Base-by-base conservation (phyloP, 1,140 invertebrate species). In the Metaphire vulgaris region DNA sequence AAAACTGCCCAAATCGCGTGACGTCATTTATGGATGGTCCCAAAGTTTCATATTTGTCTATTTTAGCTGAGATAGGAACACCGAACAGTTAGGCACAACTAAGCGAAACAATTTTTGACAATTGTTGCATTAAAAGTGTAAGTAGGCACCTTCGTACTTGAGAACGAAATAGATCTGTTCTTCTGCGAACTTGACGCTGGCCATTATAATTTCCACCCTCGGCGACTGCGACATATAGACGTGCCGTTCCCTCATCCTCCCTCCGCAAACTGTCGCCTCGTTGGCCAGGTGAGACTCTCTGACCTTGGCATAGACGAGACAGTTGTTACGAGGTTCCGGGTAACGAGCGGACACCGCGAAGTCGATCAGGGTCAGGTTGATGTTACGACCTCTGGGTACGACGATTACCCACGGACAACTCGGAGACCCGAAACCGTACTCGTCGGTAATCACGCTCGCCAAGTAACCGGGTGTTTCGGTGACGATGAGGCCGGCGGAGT, bases 351-450 rank as follows among this genome's bases (percentile, higher is more conserved):
- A 32, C 33, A 73, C 32, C 34, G 28, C 74, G 33, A 69, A 76
- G 69, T 76, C 74, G 29, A 32, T 16, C 26, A 76, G 74, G n/a
- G 66, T 78, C 66, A 78, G 26, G 74, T 78, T 78, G 77, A 78
- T 74, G 29, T 41, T 65, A 30, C 69, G 77, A 14, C 77, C 77
- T 26, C 64, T 34, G 2, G 33, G 21, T 1, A 72, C 67, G 33
- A 16, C 30, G 33, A 78, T 69, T 16, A 65, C 31, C 77, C 77
- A 78, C 28, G 77, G 77, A 66, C 77, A 78, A 28, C 41, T 41
- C 29, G 66, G 26, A 16, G 56, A 56, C 26, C 77, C 77, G 56
- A 69, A 64, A 29, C 74, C 74, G 0, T 33, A 69, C 66, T 74
- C 74, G 28, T 67, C 65, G 21, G 72, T 74, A 16, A 75, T 68